Percentiles rank a stretch among this genome's conserved stretches.
Conservation (phyloP, 2,113 vertebrate species). For the Sapayoa aenigma region DNA sequence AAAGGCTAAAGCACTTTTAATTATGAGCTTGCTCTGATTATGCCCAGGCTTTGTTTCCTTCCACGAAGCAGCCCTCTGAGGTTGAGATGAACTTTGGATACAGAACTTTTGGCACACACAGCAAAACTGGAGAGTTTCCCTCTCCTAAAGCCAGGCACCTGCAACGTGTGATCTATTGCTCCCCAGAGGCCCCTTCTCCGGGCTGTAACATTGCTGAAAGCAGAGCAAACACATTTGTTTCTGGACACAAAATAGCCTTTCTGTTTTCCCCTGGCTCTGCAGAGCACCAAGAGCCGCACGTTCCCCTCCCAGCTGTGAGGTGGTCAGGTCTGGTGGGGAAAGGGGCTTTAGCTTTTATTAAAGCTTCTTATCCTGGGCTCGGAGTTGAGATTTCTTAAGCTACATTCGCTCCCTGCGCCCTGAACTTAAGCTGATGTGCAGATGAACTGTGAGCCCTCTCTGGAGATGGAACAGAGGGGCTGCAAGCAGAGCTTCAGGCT, state of each 20-base stretch:
- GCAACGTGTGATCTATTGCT: slow-evolving; percentile 44
- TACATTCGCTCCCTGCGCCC: background rate
- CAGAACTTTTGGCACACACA: slow-evolving; percentile 21
- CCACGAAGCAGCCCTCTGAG: background rate
- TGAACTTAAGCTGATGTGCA: background rate
- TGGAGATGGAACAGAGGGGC: background rate
- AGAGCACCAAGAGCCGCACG: background rate
- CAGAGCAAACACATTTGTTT: slow-evolving; percentile 63
- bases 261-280: background rate
- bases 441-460: background rate
- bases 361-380: background rate
- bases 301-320: background rate
- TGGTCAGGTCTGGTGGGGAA: background rate
- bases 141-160: slow-evolving; percentile 63
- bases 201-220: slow-evolving; percentile 33
- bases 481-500: background rate
- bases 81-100: slow-evolving; percentile 58
- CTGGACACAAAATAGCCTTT: slow-evolving; percentile 20
- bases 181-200: slow-evolving; percentile 40
- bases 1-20: background rate
- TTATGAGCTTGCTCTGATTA: background rate
- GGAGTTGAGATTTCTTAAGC: background rate
- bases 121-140: slow-evolving; percentile 57
- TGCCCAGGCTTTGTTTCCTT: slow-evolving; percentile 35
- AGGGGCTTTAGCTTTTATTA: background rate